phyloP scores from a whole-genome alignment of 2,113 vertebrate genomes.

The Atractosteus spatula region DNA sequence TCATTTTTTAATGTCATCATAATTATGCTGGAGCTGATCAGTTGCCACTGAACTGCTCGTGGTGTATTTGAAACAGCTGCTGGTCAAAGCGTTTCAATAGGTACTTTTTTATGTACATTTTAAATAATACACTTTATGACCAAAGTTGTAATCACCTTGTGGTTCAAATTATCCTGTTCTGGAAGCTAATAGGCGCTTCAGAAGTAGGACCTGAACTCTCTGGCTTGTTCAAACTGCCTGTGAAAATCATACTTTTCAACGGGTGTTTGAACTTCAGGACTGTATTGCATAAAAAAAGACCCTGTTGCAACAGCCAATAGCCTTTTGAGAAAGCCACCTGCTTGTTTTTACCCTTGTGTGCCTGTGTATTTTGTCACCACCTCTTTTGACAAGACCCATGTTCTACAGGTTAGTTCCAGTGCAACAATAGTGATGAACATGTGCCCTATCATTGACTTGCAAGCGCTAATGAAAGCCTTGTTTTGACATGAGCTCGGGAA shows the following conservation, averaged over 20 bases:
- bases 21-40: slow-evolving; percentile 49
- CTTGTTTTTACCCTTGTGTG: background rate
- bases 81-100: slow-evolving; percentile 43
- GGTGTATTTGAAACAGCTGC: slow-evolving; percentile 62
- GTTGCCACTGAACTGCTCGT: background rate
- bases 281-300: no score
- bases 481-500: no score
- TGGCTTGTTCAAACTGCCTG: background rate
- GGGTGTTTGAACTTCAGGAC: no score
- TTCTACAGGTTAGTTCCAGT: background rate
- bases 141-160: slow-evolving; percentile 54
- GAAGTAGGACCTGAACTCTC: slow-evolving; percentile 11
- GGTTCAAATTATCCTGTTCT: slow-evolving; percentile 52
- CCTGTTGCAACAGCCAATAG: no score
- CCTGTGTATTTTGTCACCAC: no score
- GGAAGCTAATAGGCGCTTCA: slow-evolving; percentile 29
- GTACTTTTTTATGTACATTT: slow-evolving; percentile 54
- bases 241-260: background rate
- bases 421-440: background rate
- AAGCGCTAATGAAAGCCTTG: no score
- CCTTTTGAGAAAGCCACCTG: background rate
- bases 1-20: slow-evolving; percentile 60
- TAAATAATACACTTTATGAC: slow-evolving; percentile 53
- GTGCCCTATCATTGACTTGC: no score
- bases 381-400: background rate